Percentiles rank a stretch among this genome's conserved stretches.
These are phyloP conservation scores for Epistrophella euchroma DNA, from an alignment of 2,888 invertebrate genomes.

Conservation along the genomic window DNA sequence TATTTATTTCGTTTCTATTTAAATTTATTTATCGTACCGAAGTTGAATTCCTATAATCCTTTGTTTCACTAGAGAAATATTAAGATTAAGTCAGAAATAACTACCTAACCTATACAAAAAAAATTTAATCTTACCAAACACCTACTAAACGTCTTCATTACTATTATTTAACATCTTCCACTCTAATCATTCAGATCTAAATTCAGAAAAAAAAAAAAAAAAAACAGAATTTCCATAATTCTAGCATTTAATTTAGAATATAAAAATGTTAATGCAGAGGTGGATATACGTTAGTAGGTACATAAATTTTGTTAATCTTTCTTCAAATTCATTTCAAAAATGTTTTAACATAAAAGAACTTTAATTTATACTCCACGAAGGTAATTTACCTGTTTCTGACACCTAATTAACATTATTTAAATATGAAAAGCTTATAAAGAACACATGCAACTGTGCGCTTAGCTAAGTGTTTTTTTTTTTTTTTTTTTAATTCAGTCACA, in stretches of 20 bases:
- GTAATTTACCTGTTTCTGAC: constrained; percentile 1
- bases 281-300: background rate
- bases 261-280: constrained; percentile 1
- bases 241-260: constrained; percentile 1
- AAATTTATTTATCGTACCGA: background rate
- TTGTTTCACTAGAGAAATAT: background rate
- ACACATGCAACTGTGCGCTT: background rate
- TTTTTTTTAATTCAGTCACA: background rate
- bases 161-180: background rate
- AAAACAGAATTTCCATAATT: constrained; percentile 17
- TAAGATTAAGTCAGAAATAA: background rate
- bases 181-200: background rate
- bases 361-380: constrained; percentile 4
- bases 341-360: constrained; percentile 1
- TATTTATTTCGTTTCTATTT: background rate
- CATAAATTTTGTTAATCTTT: constrained; percentile 23
- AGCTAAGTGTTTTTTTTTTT: background rate
- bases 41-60: background rate
- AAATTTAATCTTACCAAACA: background rate
- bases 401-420: constrained; percentile 21
- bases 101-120: background rate
- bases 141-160: background rate
- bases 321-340: constrained; percentile 3
- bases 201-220: background rate
- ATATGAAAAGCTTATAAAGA: constrained; percentile 5